Evolutionary conservation across 2,888 invertebrate species (phyloP), one percentile per base, ranked within the genome.

Genomic region (Cerastis rubricosa): DNA sequence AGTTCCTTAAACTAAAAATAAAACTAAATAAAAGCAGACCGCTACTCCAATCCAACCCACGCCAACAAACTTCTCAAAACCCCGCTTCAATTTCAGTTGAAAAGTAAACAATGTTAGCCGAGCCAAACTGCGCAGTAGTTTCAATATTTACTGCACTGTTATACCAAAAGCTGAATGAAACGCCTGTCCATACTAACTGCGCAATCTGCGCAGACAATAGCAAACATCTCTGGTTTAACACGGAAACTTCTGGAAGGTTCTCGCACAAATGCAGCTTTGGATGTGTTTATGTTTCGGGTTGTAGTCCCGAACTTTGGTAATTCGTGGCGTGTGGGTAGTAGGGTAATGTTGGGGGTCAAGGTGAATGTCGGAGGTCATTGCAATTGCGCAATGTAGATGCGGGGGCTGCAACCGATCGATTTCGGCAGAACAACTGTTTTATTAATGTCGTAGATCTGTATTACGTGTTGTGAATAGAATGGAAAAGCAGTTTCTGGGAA

Each of bases 281-380:
- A 75, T 78, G 57, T 67, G 54, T 47, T 74, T 73, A 75, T n/a
- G 40, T 68, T 83, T 79, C 51, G 43, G 54, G 17, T 29, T 19
- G 77, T 76, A 67, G 63, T 74, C 71, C 77, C 85, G 92, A 93
- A 90, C 92, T 93, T 89, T 93, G 92, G 76, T 90, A 93, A 93
- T 94, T 92, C 77, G 88, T 71, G 73, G 73, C 74, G 88, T 77
- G 89, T 90, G 88, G 89, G 89, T 77, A 76, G 74, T 69, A 71
- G 82, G 71, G 70, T 85, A 84, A 89, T 86, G 85, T 78, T 72
- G 66, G 54, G 80, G 91, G 88, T 92, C 88, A 92, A 92, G 93
- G 93, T 92, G 85, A 89, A 78, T 80, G 88, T 75, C 80, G 81
- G 89, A 92, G 93, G 93, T 93, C 93, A 90, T 78, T 92, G 93